Base-by-base conservation (phyloP, 2,113 vertebrate genomes). In the Calidris pygmaea region DNA sequence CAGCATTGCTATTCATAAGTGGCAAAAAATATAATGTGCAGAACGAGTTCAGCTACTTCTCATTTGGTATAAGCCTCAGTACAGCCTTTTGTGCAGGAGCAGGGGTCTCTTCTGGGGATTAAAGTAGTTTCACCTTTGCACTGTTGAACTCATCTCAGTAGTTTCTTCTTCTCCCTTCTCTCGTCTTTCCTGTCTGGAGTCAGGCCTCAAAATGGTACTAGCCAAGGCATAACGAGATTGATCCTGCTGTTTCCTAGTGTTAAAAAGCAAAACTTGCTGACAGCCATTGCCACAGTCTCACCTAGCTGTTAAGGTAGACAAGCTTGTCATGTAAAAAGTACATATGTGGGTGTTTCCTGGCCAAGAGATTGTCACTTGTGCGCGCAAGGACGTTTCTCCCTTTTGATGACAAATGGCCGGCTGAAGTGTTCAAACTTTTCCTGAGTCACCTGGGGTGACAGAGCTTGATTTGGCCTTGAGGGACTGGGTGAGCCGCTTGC, bases 51-150 rank as follows among this genome's bases (percentile, higher is more conserved):
- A 77, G 62, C 58, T 87, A 4, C 23, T 82, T 91, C 48, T 94
- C 48, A 39, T 47, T 86, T 91, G 67, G 24, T 85, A 2, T 6
- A 85, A 90, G 41, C 53, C 43, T 82, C 32, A 91, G 27, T 21
- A 48, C 41, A 83, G 47, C 30, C 37, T 65, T 93, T 77, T 83
- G 41, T 92, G 45, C 34, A 41, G 62, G 41, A 94, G 56, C 68
- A 67, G 67, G 26, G 12, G 34, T 81, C 45, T 88, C 7, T 91
- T 76, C 15, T 92, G 67, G 32, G 56, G 19, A 81, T 93, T 93
- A 84, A 87, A 90, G 82, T 89, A 39, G 59, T 91, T 91, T 92
- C 35, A 37, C 37, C 47, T 95, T 95, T 87, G 71, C 76, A 83
- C 82, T 91, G 37, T 78, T 92, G 87, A 92, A 83, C 41, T 83